These are phyloP conservation scores for Epinotia ramella DNA, from an alignment of 2,888 invertebrate species.

Conservation along the genomic window DNA sequence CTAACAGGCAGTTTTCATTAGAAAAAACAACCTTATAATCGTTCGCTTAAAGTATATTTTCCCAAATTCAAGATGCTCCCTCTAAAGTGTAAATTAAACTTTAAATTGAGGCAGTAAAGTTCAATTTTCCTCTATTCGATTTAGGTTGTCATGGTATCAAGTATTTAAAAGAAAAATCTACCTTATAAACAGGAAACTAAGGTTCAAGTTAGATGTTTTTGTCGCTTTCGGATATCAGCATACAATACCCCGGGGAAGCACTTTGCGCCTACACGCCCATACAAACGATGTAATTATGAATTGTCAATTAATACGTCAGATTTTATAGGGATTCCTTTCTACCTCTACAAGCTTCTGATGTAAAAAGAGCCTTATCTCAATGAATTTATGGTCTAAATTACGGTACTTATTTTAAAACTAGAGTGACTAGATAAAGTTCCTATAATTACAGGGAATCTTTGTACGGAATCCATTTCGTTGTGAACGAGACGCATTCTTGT, in stretches of 20 bases:
- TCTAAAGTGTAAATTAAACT: background rate
- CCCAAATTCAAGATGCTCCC: background rate
- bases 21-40: background rate
- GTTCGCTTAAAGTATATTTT: background rate
- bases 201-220: constrained; percentile 1
- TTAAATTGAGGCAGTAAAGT: background rate
- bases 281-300: constrained; percentile 50
- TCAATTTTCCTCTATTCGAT: background rate
- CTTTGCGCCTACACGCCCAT: constrained; percentile 43
- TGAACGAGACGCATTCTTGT: constrained; percentile 3
- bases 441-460: constrained; percentile 13
- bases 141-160: background rate
- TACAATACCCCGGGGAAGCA: constrained; percentile 51
- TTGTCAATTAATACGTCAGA: constrained; percentile 45
- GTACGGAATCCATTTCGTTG: background rate
- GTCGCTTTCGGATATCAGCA: constrained; percentile 47
- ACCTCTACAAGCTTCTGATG: constrained; percentile 1
- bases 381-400: background rate
- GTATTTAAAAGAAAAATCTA: background rate
- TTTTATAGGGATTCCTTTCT: constrained; percentile 38
- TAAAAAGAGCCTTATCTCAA: background rate
- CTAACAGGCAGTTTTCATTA: background rate
- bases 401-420: background rate
- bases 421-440: constrained; percentile 1
- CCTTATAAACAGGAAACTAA: background rate